phyloP scores from a whole-genome alignment of 2,797 vertebrate genomes.

The Gymnocypris eckloni region DNA sequence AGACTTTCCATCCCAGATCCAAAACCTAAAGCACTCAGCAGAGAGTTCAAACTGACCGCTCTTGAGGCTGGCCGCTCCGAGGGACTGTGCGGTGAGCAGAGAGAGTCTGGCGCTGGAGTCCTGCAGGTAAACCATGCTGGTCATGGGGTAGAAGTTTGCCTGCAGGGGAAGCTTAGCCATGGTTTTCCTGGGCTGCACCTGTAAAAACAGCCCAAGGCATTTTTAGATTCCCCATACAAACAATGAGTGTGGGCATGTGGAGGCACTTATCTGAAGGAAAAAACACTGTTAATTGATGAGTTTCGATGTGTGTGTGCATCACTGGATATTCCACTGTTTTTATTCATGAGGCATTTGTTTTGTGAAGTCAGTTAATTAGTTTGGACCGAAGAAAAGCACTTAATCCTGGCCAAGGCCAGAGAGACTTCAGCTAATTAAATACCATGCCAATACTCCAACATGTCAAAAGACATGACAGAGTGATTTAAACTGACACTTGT shows the following conservation, averaged over 20 bases:
- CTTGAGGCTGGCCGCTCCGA: conserved; percentile 83
- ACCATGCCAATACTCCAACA: conserved; percentile 21
- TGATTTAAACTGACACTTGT: conserved; percentile 40
- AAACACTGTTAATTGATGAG: conserved; percentile 10
- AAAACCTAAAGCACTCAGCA: not conserved
- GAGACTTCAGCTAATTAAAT: conserved; percentile 38
- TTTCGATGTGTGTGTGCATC: conserved; percentile 11
- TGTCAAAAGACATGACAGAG: conserved; percentile 22
- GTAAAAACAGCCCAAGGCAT: conserved; percentile 47
- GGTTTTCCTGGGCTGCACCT: conserved; percentile 89
- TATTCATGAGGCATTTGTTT: conserved; percentile 38
- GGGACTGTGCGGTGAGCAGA: conserved; percentile 88
- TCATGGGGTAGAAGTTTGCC: conserved; percentile 94
- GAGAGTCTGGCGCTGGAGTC: conserved; percentile 79
- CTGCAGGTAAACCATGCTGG: conserved; percentile 86
- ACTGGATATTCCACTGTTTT: conserved; percentile 16
- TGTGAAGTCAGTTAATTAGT: conserved; percentile 32
- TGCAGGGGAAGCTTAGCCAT: conserved; percentile 90
- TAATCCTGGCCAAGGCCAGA: conserved; percentile 31
- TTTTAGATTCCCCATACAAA: not conserved
- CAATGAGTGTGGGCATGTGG: not conserved
- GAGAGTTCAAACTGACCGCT: conserved; percentile 72
- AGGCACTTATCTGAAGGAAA: not conserved
- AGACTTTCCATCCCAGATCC: not conserved
- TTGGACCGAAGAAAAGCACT: conserved; percentile 30